A percentile compares a stretch with the other conserved stretches of the same genome.
phyloP scores from a whole-genome alignment of 1,140 invertebrate species.

The Drosophila nasuta region DNA sequence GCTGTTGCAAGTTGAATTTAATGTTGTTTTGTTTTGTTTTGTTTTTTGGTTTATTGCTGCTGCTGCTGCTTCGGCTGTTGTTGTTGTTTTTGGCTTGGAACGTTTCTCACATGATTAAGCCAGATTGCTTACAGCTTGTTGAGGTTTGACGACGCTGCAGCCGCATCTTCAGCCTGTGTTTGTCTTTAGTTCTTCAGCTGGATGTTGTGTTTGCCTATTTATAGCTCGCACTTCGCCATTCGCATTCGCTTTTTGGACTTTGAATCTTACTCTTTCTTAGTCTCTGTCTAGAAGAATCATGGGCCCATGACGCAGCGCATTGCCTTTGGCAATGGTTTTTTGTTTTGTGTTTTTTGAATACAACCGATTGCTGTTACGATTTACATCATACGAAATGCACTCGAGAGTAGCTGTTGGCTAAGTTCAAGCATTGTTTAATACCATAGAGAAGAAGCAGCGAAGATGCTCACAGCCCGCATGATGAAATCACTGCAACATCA shows the following conservation, averaged over 20 bases:
- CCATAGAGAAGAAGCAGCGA: constrained; percentile 29
- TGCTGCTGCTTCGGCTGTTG: constrained; percentile 47
- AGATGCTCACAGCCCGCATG: constrained; percentile 43
- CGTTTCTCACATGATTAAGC: constrained; percentile 81
- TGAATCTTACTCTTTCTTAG: constrained; percentile 49
- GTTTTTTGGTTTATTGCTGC: constrained; percentile 51
- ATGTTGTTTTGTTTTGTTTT: constrained; percentile 48
- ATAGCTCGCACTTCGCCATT: constrained; percentile 42
- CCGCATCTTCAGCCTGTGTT: constrained; percentile 41
- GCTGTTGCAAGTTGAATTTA: constrained; percentile 59
- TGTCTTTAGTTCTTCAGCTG: constrained; percentile 33
- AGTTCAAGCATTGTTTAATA: constrained; percentile 71
- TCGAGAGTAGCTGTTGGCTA: constrained; percentile 53
- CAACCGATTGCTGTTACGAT: constrained; percentile 55
- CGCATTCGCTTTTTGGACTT: constrained; percentile 62
- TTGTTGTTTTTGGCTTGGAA: constrained; percentile 51
- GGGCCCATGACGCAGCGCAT: constrained; percentile 69
- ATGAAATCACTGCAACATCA: constrained; percentile 11
- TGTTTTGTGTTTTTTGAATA: not conserved
- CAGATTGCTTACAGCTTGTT: constrained; percentile 75
- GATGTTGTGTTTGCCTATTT: constrained; percentile 70
- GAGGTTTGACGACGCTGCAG: constrained; percentile 33
- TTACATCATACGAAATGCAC: constrained; percentile 54
- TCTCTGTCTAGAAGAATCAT: constrained; percentile 32
- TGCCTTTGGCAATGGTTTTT: constrained; percentile 40